These are phyloP conservation scores for Wasmannia auropunctata DNA, from an alignment of 1,140 invertebrate genomes.

Conservation along the genomic window DNA sequence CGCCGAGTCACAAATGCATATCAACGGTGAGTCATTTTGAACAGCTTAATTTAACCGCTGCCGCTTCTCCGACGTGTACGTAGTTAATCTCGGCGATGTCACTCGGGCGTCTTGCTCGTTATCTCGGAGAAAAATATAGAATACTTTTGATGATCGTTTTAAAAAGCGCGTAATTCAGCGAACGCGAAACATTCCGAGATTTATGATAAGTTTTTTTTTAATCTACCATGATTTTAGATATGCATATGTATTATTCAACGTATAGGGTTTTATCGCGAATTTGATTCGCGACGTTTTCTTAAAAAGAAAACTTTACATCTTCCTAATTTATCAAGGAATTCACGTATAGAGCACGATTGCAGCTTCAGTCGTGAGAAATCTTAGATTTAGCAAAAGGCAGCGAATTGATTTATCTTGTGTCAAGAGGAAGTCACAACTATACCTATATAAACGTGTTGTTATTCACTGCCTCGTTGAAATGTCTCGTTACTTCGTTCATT, in stretches of 20 bases:
- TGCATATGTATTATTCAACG: not conserved
- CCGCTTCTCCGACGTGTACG: not conserved
- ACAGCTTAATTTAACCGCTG: constrained; percentile 34
- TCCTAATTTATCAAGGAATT: not conserved
- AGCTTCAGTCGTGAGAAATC: not conserved
- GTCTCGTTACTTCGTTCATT: constrained; percentile 11
- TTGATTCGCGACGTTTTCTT: not conserved
- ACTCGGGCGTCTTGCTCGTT: not conserved
- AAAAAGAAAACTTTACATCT: not conserved
- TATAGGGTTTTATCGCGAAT: not conserved
- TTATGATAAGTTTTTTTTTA: not conserved
- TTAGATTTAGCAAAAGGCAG: not conserved
- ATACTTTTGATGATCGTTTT: not conserved
- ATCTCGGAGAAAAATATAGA: not conserved
- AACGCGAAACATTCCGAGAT: not conserved
- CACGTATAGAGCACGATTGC: not conserved
- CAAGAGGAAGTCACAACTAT: not conserved
- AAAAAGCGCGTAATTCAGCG: not conserved
- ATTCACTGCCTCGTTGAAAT: constrained; percentile 37
- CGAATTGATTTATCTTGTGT: constrained; percentile 13
- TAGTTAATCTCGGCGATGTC: not conserved
- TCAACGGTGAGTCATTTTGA: constrained; percentile 89
- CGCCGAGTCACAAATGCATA: constrained; percentile 94
- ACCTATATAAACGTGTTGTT: constrained; percentile 5
- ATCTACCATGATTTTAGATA: not conserved